phyloP scores from a whole-genome alignment of 1,140 invertebrate genomes.

The Dinoponera quadriceps region DNA sequence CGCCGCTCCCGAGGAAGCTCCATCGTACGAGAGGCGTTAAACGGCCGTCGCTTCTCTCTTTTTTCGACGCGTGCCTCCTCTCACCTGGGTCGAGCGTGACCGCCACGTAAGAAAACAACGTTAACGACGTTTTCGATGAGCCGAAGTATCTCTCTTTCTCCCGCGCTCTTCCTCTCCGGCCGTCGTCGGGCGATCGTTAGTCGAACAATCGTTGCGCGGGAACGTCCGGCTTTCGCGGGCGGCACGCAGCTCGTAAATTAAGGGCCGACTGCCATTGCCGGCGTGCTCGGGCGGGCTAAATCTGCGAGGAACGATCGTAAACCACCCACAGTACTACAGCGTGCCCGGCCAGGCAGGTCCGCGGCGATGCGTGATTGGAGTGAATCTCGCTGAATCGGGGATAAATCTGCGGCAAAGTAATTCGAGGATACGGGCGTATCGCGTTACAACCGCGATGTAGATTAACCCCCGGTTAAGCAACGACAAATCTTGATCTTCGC shows the following conservation, averaged over 20 bases:
- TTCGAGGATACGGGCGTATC: constrained; percentile 30
- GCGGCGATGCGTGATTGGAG: constrained; percentile 68
- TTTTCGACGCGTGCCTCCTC: constrained; percentile 31
- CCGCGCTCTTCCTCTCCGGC: no score
- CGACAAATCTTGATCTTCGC: constrained; percentile 43
- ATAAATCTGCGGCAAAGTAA: constrained; percentile 74
- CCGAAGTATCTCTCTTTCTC: constrained; percentile 45
- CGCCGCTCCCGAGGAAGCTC: constrained; percentile 23
- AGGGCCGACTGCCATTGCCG: constrained; percentile 67
- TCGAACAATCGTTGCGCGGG: constrained; percentile 27
- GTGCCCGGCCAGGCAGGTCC: constrained; percentile 48
- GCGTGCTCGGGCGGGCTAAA: constrained; percentile 67
- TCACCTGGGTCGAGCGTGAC: constrained; percentile 21
- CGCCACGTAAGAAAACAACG: constrained; percentile 50
- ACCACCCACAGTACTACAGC: constrained; percentile 43
- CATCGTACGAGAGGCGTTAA: constrained; percentile 51
- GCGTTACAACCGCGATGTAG: constrained; percentile 43
- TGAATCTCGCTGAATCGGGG: constrained; percentile 73
- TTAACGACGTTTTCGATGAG: constrained; percentile 60
- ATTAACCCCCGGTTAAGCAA: constrained; percentile 45
- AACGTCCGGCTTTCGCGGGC: constrained; percentile 36
- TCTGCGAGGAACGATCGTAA: constrained; percentile 72
- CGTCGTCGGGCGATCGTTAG: constrained; percentile 56
- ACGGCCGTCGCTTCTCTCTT: constrained; percentile 24
- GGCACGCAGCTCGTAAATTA: constrained; percentile 75